Conservation (phyloP, 2,888 invertebrate species). For the Lasiommata megera region DNA sequence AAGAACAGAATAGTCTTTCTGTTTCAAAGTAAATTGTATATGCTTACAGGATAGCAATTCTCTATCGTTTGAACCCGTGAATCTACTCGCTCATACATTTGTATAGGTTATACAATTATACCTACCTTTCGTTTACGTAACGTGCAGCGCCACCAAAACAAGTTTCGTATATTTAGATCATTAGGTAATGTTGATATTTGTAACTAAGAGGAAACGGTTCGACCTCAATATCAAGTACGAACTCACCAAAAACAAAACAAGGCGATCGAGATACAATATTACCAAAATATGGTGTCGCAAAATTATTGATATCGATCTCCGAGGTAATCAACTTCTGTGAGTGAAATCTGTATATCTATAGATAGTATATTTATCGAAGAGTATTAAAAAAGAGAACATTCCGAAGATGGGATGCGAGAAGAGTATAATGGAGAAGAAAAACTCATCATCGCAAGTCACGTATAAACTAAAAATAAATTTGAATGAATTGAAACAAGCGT, state of each 20-base stretch:
- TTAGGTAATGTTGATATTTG: slow-evolving; percentile 10
- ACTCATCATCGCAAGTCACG: too few relatives aligned
- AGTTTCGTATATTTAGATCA: background rate
- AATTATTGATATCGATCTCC: slow-evolving; percentile 57
- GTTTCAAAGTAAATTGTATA: too few relatives aligned
- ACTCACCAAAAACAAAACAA: slow-evolving; percentile 30
- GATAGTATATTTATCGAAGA: too few relatives aligned
- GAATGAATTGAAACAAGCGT: too few relatives aligned
- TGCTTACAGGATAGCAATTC: too few relatives aligned
- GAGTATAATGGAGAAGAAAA: too few relatives aligned
- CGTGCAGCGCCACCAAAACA: background rate
- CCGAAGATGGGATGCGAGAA: too few relatives aligned
- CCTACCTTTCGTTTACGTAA: background rate
- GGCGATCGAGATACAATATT: slow-evolving; percentile 31
- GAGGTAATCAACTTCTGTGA: slow-evolving; percentile 65
- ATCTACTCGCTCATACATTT: too few relatives aligned
- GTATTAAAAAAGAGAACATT: too few relatives aligned
- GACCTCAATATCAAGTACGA: slow-evolving; percentile 32
- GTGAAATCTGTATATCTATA: slow-evolving; percentile 51
- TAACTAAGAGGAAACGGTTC: slow-evolving; percentile 29
- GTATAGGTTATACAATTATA: background rate
- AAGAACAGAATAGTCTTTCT: too few relatives aligned
- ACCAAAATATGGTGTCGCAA: slow-evolving; percentile 36
- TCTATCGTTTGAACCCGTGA: too few relatives aligned
- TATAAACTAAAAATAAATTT: too few relatives aligned